Conservation (phyloP, 2,888 invertebrate species). For the Eupithecia subfuscata region DNA sequence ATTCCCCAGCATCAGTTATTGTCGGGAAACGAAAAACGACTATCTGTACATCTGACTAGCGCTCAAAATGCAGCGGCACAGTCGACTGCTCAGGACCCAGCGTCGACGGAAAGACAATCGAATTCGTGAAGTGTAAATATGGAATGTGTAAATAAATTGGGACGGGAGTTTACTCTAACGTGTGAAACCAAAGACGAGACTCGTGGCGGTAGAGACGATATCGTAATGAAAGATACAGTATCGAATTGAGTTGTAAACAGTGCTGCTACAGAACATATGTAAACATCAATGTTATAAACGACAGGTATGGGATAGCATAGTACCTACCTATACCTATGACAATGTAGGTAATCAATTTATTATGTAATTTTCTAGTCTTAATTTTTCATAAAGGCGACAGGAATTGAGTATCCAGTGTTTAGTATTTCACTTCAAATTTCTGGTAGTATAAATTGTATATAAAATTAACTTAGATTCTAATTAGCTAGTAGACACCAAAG, state of each 20-base stretch:
- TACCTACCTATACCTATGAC: conserved; percentile 19
- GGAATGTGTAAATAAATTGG: conserved; percentile 63
- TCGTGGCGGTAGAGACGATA: conserved; percentile 50
- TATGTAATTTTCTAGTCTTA: conserved; percentile 42
- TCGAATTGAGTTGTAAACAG: conserved; percentile 29
- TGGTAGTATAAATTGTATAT: conserved; percentile 51
- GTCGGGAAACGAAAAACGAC: conserved; percentile 77
- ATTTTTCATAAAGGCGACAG: conserved; percentile 27
- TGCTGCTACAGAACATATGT: not conserved
- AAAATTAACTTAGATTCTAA: conserved; percentile 52
- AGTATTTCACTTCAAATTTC: conserved; percentile 45
- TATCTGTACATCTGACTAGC: conserved; percentile 79
- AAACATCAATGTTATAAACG: not conserved
- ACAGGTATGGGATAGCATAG: not conserved
- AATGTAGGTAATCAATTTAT: conserved; percentile 10
- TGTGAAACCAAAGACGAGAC: conserved; percentile 77
- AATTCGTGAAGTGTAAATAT: conserved; percentile 71
- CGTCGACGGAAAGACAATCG: conserved; percentile 59
- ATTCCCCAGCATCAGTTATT: conserved; percentile 79
- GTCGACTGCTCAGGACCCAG: conserved; percentile 36
- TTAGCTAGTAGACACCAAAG: conserved; percentile 84
- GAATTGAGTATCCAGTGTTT: conserved; percentile 30
- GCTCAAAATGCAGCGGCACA: conserved; percentile 50
- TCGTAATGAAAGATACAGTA: conserved; percentile 34
- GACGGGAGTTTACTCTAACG: conserved; percentile 56